These are phyloP conservation scores for Diadumene lineata DNA, from an alignment of 92 coral and sea anemone species.

Conservation along the genomic window DNA sequence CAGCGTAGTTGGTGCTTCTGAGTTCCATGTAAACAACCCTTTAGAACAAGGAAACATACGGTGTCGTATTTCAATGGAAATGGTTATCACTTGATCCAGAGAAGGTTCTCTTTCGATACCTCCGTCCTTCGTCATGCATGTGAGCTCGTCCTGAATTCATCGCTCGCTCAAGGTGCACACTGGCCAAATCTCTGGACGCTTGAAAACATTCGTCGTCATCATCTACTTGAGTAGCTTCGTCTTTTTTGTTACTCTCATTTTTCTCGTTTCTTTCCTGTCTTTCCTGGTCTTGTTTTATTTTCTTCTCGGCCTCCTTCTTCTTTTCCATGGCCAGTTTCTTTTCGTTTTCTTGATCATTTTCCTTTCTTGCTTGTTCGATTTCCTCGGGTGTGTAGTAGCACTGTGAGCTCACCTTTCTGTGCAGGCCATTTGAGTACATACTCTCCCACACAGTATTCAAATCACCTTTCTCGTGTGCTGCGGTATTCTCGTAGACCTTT, in stretches of 20 bases:
- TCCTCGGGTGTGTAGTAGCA: conserved; percentile 51
- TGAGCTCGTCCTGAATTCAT: conserved; percentile 58
- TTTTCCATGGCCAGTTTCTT: neutral
- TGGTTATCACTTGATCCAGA: conserved; percentile 31
- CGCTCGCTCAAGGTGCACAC: conserved; percentile 85
- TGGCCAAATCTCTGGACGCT: conserved; percentile 64
- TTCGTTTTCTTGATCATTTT: conserved; percentile 20
- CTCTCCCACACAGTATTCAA: conserved; percentile 80
- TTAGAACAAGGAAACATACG: neutral
- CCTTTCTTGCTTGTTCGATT: conserved; percentile 15
- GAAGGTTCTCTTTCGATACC: conserved; percentile 69
- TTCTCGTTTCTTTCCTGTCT: conserved; percentile 10
- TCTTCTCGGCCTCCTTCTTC: conserved; percentile 1
- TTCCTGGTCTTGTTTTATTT: conserved; percentile 16
- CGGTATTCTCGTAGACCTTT: conserved; percentile 70
- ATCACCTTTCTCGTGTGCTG: conserved; percentile 55
- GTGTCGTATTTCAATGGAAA: neutral
- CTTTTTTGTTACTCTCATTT: too few species aligned
- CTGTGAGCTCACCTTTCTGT: conserved; percentile 72
- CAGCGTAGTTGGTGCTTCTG: too few species aligned
- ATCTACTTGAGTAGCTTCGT: neutral
- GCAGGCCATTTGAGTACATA: conserved; percentile 84
- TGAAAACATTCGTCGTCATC: conserved; percentile 16
- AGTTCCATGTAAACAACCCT: too few species aligned
- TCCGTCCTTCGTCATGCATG: conserved; percentile 67